phyloP scores from a whole-genome alignment of 2,888 invertebrate genomes.

The Calameuta filiformis region DNA sequence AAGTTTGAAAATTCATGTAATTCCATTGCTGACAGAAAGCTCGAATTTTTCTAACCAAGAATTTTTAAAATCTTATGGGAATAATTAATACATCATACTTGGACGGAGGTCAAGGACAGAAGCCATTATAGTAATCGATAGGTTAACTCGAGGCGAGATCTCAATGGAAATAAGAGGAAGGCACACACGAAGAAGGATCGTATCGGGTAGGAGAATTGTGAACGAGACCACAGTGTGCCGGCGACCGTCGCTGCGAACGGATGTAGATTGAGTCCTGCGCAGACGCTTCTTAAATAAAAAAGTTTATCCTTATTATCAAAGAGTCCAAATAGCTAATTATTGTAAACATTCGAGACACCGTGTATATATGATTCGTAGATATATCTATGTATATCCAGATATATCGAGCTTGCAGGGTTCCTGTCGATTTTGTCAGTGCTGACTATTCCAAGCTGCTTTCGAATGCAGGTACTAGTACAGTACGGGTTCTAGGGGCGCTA shows the following conservation, averaged over 20 bases:
- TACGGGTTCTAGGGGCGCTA: neutral
- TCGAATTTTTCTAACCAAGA: neutral
- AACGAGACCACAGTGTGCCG: slow-evolving; percentile 38
- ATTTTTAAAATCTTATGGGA: neutral
- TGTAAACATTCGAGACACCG: neutral
- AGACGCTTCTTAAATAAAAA: neutral
- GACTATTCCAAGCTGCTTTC: neutral
- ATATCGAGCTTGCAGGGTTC: neutral
- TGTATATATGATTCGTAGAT: neutral
- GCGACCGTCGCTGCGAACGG: slow-evolving; percentile 42
- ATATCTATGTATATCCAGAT: neutral
- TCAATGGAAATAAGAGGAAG: neutral
- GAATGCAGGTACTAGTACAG: neutral
- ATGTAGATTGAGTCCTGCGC: slow-evolving; percentile 16
- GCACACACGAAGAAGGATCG: neutral
- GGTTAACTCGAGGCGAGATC: neutral
- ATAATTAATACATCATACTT: neutral
- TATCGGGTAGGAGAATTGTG: neutral
- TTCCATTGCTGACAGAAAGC: neutral
- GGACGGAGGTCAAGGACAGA: neutral
- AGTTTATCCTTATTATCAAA: neutral
- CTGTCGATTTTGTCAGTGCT: neutral
- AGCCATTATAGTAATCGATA: neutral
- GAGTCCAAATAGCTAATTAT: neutral
- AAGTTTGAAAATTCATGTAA: neutral